Base-by-base conservation (phyloP, 2,888 invertebrate species). In the Crematogaster levior region DNA sequence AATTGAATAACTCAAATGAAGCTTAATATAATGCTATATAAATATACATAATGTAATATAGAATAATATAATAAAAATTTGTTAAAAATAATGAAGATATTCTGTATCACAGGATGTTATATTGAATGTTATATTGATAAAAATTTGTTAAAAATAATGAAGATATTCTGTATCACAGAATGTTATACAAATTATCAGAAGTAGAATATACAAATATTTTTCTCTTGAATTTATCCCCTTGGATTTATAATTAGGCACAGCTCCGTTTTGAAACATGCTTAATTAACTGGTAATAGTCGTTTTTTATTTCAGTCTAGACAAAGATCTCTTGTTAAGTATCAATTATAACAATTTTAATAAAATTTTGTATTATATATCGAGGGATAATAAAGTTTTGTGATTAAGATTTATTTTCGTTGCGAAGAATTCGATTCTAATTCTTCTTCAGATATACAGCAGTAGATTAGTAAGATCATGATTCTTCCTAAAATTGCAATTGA, bases 401-500 rank as follows among this genome's bases (percentile, higher is more conserved):
- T 15, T 15, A 21, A 61, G 1, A 34, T 34, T 34, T 37, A 37
- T 1, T 61, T 37, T 21, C 37, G 21, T 37, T 61, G 21, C 21
- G 2, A 70, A 10, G 18, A 21, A 72, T 56, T 27, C 24, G 5
- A 56, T 7, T 56, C 27, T 21, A 40, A 1, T 56, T 51, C 7
- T 21, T 48, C 37, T 15, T 3, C 2, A 18, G 10, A 10, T 21
- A 48, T 34, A 34, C 1, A 68, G 21, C 7, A 18, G 34, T 10
- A 53, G 34, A 15, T 30, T 37, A 37, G 21, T 61, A 61, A 61
- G 37, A 15, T 37, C 37, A 18, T 7, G n/a, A 73, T 68, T 12
- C n/a, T 68, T 37, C 9, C 12, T 48, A 24, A 61, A 37, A 24
- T 27, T 48, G 24, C 37, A 37, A 68, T 75, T 75, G 75, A 70